Conservation (phyloP, 2,797 vertebrate species). For the Mionectes olivaceus region DNA sequence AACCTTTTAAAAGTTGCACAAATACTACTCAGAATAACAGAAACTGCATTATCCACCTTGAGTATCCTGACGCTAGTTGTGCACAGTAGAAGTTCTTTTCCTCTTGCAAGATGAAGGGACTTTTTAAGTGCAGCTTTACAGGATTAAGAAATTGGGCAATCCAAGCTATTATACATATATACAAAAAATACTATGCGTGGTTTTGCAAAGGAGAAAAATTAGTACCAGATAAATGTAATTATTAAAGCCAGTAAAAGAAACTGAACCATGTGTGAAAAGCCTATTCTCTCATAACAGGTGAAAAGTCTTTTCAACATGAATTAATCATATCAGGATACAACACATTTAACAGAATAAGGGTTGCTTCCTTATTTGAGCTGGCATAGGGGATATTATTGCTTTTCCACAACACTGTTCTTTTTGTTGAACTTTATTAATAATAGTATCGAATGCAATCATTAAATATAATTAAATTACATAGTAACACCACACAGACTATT, state of each 20-base stretch:
- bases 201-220: slow-evolving; percentile 54
- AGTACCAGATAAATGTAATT: slow-evolving; percentile 44
- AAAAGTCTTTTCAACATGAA: slow-evolving; percentile 52
- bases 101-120: neutral
- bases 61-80: slow-evolving; percentile 32
- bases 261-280: slow-evolving; percentile 23
- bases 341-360: slow-evolving; percentile 28
- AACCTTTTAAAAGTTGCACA: neutral
- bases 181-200: slow-evolving; percentile 20
- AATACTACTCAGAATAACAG: slow-evolving; percentile 36
- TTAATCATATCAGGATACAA: slow-evolving; percentile 31
- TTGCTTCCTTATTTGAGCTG: slow-evolving; percentile 27
- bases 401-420: slow-evolving; percentile 15
- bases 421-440: slow-evolving; percentile 12
- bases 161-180: slow-evolving; percentile 49
- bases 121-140: slow-evolving; percentile 35
- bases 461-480: neutral
- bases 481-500: neutral
- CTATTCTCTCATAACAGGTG: slow-evolving; percentile 16
- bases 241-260: slow-evolving; percentile 55
- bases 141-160: slow-evolving; percentile 54
- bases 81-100: slow-evolving; percentile 17
- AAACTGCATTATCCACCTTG: neutral
- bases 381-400: neutral
- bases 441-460: neutral